Evolutionary conservation across 1,140 invertebrate species (phyloP).

Genomic region (Periplaneta americana): DNA sequence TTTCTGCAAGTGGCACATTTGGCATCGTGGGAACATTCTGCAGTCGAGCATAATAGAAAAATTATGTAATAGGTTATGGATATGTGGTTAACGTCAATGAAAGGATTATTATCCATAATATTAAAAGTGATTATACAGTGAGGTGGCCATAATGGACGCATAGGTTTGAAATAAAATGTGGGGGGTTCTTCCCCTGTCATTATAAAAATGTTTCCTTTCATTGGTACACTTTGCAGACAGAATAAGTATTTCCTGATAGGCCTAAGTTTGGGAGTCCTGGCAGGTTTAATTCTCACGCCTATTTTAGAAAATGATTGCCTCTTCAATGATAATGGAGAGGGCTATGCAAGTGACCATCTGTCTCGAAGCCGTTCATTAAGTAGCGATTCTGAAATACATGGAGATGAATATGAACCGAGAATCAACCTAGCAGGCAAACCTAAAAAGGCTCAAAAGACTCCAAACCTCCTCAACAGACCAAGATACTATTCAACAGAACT

Average conservation of each 20-base stretch:
- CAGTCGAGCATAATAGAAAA: too few relatives aligned
- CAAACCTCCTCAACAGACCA: constrained; percentile 59
- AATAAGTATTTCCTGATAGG: constrained; percentile 24
- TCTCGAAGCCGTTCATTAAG: background rate
- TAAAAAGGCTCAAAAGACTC: constrained; percentile 40
- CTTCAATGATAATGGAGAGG: background rate
- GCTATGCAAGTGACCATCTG: background rate
- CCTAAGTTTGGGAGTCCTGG: constrained; percentile 35
- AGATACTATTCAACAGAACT: constrained; percentile 90
- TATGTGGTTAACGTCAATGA: too few relatives aligned
- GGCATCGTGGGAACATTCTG: too few relatives aligned
- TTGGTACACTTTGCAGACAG: constrained; percentile 20
- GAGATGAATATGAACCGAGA: constrained; percentile 49
- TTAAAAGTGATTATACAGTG: too few relatives aligned
- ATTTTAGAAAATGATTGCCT: constrained; percentile 17
- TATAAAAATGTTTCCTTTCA: constrained; percentile 16
- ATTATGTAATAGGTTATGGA: too few relatives aligned
- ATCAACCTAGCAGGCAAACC: constrained; percentile 49
- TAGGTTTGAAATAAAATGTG: too few relatives aligned
- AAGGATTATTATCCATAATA: too few relatives aligned
- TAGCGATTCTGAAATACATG: background rate
- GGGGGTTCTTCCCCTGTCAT: too few relatives aligned
- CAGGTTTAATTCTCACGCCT: constrained; percentile 17
- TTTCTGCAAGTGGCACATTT: too few relatives aligned
- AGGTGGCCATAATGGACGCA: too few relatives aligned